These are phyloP conservation scores for Galemys pyrenaicus DNA, from an alignment of 2,113 vertebrate genomes.

Conservation along the genomic window DNA sequence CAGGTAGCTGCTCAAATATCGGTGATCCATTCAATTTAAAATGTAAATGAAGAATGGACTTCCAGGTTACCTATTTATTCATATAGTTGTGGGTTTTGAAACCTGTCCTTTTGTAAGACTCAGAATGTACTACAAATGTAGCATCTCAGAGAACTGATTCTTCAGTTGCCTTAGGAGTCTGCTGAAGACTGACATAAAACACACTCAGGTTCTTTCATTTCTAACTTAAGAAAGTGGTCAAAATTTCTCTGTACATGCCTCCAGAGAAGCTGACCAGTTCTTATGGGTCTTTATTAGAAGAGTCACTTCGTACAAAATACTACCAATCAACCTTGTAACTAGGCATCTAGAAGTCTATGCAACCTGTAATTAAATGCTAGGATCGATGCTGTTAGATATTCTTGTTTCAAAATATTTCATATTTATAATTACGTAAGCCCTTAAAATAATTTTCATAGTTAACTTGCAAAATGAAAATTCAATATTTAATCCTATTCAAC, in stretches of 20 bases:
- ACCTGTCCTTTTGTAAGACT: neutral
- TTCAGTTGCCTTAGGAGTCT: slow-evolving; percentile 44
- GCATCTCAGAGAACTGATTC: neutral
- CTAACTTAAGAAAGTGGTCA: slow-evolving; percentile 48
- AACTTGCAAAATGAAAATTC: neutral
- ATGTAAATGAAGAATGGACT: neutral
- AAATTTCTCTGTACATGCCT: slow-evolving; percentile 22
- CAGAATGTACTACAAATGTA: neutral
- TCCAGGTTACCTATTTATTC: neutral
- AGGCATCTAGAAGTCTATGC: neutral
- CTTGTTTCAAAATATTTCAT: neutral
- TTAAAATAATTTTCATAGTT: neutral
- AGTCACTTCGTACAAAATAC: neutral
- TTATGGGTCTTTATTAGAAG: slow-evolving; percentile 35
- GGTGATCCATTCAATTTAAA: neutral
- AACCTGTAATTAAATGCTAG: neutral
- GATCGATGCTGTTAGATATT: neutral
- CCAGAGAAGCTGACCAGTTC: neutral
- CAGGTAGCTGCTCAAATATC: neutral
- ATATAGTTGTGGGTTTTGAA: neutral
- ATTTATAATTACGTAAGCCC: neutral
- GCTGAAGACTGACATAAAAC: slow-evolving; percentile 44
- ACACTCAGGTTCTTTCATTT: slow-evolving; percentile 68
- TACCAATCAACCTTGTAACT: neutral
- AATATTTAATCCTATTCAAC: neutral